A percentile compares a stretch with the other conserved stretches of the same genome.
These are phyloP conservation scores for Romanogobio albipinnatus DNA, from an alignment of 2,113 vertebrate species.

Conservation along the genomic window DNA sequence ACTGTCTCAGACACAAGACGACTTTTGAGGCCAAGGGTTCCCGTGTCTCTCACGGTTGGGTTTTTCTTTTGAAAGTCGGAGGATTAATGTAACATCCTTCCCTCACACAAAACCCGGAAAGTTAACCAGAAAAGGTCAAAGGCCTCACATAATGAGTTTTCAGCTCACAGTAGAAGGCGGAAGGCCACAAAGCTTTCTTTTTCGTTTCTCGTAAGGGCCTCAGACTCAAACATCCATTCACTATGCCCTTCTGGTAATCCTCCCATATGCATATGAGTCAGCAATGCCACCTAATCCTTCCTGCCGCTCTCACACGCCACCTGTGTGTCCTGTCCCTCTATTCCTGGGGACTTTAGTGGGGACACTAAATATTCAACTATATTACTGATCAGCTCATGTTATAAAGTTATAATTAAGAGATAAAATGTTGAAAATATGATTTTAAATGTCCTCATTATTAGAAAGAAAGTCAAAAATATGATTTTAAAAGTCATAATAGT, in stretches of 20 bases:
- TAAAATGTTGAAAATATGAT: too few relatives aligned
- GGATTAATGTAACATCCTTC: slow-evolving; percentile 17
- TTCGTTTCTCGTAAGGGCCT: slow-evolving; percentile 42
- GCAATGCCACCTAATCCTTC: slow-evolving; percentile 29
- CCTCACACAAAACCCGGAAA: slow-evolving; percentile 19
- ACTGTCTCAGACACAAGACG: slow-evolving; percentile 12
- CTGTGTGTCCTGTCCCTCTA: neutral
- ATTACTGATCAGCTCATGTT: too few relatives aligned
- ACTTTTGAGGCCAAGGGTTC: slow-evolving; percentile 28
- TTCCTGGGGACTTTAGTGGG: too few relatives aligned
- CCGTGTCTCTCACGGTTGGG: neutral
- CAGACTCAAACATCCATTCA: slow-evolving; percentile 48
- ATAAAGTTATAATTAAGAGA: too few relatives aligned
- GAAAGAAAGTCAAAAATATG: too few relatives aligned
- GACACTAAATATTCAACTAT: too few relatives aligned
- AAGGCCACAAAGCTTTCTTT: slow-evolving; percentile 53
- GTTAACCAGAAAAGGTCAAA: slow-evolving; percentile 28
- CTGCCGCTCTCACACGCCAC: slow-evolving; percentile 3
- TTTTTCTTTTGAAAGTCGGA: slow-evolving; percentile 10
- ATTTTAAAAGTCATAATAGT: too few relatives aligned
- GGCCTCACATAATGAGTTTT: slow-evolving; percentile 28
- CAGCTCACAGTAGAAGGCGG: slow-evolving; percentile 54
- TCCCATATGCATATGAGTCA: slow-evolving; percentile 56
- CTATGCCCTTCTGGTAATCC: slow-evolving; percentile 41
- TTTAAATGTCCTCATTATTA: too few relatives aligned